These are phyloP conservation scores for Microtus pennsylvanicus DNA, from an alignment of 2,113 vertebrate genomes.

Conservation along the genomic window DNA sequence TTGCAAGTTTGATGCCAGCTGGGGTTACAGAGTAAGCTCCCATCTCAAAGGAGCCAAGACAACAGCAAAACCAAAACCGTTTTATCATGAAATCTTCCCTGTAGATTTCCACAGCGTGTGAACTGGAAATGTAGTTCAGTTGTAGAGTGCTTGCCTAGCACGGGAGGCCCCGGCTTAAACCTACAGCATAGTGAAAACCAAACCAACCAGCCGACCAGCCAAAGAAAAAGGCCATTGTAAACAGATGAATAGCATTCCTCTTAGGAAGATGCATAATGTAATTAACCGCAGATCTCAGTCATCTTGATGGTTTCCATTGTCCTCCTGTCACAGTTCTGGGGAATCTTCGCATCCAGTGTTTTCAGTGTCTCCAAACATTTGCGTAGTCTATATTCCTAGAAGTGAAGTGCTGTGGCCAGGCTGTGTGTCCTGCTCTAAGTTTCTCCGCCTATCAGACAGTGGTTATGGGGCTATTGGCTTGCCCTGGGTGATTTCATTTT, in stretches of 20 bases:
- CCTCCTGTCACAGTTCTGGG: neutral
- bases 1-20: neutral
- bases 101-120: neutral
- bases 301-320: neutral
- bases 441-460: too few relatives aligned
- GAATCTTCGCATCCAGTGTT: neutral
- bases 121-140: neutral
- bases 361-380: neutral
- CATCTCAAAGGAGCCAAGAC: neutral
- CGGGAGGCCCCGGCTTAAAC: neutral
- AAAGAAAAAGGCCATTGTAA: neutral
- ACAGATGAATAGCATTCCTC: neutral
- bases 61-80: neutral
- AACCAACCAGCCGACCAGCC: neutral
- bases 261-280: neutral
- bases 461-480: neutral
- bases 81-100: constrained; percentile 28
- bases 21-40: neutral
- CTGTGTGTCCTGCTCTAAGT: neutral
- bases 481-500: neutral
- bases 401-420: neutral
- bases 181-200: neutral
- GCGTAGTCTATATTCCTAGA: neutral
- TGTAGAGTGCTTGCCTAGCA: neutral
- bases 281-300: neutral